Conservation (phyloP, 2,113 vertebrate species). For the Tetrao urogallus region DNA sequence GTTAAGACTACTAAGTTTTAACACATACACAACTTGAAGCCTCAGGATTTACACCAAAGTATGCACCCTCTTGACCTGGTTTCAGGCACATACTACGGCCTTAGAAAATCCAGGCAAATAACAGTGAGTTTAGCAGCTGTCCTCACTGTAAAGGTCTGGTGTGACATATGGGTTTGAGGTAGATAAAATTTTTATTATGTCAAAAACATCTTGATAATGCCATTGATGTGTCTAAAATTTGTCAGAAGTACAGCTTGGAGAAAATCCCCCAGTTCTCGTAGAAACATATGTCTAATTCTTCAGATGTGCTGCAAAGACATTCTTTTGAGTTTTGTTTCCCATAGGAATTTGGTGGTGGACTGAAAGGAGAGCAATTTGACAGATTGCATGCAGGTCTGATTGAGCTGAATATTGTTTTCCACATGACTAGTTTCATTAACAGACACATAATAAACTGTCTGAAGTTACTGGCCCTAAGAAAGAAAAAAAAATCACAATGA, state of each 20-base stretch:
- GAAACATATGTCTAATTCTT: conserved; percentile 14
- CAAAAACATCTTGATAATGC: neutral
- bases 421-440: conserved; percentile 36
- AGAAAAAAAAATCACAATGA: conserved; percentile 38
- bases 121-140: neutral
- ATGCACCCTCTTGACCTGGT: neutral
- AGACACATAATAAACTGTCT: conserved; percentile 19
- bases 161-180: neutral
- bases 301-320: neutral
- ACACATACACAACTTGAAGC: fast-evolving
- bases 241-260: conserved; percentile 10
- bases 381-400: conserved; percentile 38
- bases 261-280: neutral
- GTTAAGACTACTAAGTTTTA: neutral
- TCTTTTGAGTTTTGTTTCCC: conserved; percentile 7
- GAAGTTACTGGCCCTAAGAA: conserved; percentile 25
- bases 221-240: neutral
- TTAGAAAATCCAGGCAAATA: neutral
- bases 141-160: neutral
- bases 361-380: conserved; percentile 20
- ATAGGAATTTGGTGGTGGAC: neutral
- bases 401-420: conserved; percentile 29
- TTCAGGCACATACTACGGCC: neutral
- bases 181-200: neutral
- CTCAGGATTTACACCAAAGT: neutral